Base-by-base conservation (phyloP, 2,797 vertebrate genomes). In the Sebastes taczanowskii region DNA sequence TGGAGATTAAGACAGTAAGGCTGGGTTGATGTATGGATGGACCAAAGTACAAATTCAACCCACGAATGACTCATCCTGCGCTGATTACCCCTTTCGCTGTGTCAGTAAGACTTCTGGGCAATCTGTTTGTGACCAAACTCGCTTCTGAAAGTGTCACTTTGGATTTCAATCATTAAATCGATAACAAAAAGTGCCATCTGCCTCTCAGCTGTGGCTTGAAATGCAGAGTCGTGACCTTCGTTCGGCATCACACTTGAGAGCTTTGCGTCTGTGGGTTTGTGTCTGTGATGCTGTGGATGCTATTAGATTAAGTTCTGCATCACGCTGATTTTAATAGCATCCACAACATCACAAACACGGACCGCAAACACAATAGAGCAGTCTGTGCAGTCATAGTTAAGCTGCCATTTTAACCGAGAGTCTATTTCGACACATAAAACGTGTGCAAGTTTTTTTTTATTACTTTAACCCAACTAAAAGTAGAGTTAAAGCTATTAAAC, bases 111-210 rank as follows among this genome's bases (percentile, higher is more conserved):
- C 29, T 29, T 29, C 29, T 6, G 29, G 29, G 29, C 29, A 29
- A 29, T 29, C 29, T 29, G 29, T 30, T 59, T 42, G 55, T 22
- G 52, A 58, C 67, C 78, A 32, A 32, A 46, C 35, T 18, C 7
- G 0, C 34, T 46, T 77, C 66, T 67, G 1, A 60, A 78, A 79
- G 61, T 72, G 30, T 80, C 79, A 25, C 71, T 78, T 69, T 70
- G 63, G 53, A 59, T 58, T 77, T 65, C 10, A 71, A 59, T 67
- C 29, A 29, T 23, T 22, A 29, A 78, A 86, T 83, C 67, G 35
- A 81, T 85, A 65, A 65, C 4, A 53, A 53, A 32, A 38, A 78
- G 69, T 75, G 42, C 77, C 66, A 6, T 73, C 70, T 60, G 30
- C 3, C 3, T 70, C 55, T 62, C 38, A 18, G 35, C 53, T 74